Base-by-base conservation (phyloP, 2,888 invertebrate genomes). In the Watsonalla cultraria region DNA sequence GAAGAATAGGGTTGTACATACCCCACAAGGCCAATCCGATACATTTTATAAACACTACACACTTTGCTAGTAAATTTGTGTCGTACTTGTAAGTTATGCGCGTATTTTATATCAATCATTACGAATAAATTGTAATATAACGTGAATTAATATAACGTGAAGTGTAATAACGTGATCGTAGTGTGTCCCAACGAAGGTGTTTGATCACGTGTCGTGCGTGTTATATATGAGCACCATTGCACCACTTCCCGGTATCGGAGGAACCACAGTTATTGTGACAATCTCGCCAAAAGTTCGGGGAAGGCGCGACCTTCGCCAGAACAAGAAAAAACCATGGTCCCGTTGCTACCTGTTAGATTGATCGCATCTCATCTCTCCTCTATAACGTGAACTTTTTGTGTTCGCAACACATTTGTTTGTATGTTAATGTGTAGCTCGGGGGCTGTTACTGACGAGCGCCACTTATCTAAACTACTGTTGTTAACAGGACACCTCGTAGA, bases 281-380 rank as follows among this genome's bases (percentile, higher is more conserved):
- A 46, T 58, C 54, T 55, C 60, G 59, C 66, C 67, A 52, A 66
- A 62, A 54, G 51, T 77, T 76, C 77, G 66, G 58, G 57, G 77
- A 77, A 77, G 59, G 56, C 45, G 14, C 59, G 53, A 57, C 57
- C 59, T 66, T 64, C 58, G 58, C 50, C 53, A 54, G 57, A 60
- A 48, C 15, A n/a, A 24, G 47, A 56, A 65, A 74, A 74, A 74
- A 68, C 64, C 47, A 15, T 42, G 55, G 54, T 62, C 64, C 66
- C 63, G 59, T 54, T 54, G 55, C 58, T 72, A 68, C 65, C 68
- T 66, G 14, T 14, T 14, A 48, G n/a, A 48, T 48, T 13, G 48
- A 48, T 48, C 37, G 37, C 37, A 35, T 14, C 37, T 7, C 35
- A 35, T 35, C 37, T 11, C 9, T 24, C 9, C 42, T 42, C 11